Base-by-base conservation (phyloP, 2,113 vertebrate genomes). In the Aptenodytes patagonicus region DNA sequence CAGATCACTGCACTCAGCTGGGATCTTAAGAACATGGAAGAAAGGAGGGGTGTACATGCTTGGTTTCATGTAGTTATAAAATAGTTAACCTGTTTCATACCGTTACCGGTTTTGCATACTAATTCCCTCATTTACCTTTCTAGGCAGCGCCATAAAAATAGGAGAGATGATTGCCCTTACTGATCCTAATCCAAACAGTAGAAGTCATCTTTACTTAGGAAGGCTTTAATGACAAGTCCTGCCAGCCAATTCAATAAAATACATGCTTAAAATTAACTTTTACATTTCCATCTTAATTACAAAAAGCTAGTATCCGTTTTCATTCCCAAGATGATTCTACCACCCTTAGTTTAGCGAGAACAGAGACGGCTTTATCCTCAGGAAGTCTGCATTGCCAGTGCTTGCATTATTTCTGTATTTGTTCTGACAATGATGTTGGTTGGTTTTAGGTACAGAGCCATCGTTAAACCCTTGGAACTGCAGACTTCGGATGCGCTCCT, bases 391-490 rank as follows among this genome's bases (percentile, higher is more conserved):
- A 44, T 14, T 38, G 57, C 15, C 17, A 26, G 66, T 16, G 20
- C 42, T 85, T 10, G 9, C 28, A n/a, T 17, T 36, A 20, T 40
- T 83, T 31, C 77, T 71, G 17, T 49, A 13, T 61, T 68, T n/a
- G 36, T 60, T 92, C 76, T 91, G 73, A 96, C 42, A 28, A 1
- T 40, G 46, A n/a, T 93, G 81, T 69, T 95, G 62, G 69, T 97
- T 94, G 55, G 57, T 93, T 94, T 57, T 75, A 98, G 98, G 97
- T 99, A 99, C 86, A 98, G 97, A 92, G 98, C 98, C 31, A 98
- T 98, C 3, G 98, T 98, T 54, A 98, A 98, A 75, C 98, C 98
- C 40, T 93, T 99, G 96, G 98, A 98, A 80, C 94, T 98, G 72
- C 98, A 98, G 94, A 97, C 97, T 38, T 97, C 98, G 2, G 98